These are phyloP conservation scores for Esox masquinongy DNA, from an alignment of 2,797 vertebrate species.

Conservation along the genomic window DNA sequence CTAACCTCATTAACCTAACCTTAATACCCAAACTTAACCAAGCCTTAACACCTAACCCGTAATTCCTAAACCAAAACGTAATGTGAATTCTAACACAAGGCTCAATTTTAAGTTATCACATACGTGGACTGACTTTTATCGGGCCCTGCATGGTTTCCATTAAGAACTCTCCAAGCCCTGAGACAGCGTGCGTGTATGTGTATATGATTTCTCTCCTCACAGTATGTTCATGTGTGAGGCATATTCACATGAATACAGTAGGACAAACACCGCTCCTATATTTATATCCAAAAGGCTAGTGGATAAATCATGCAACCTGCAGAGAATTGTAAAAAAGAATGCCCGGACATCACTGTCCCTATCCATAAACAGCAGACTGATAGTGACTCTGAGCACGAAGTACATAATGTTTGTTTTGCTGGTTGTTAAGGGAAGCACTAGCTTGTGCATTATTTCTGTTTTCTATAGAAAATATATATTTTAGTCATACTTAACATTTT, in stretches of 20 bases:
- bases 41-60: no score
- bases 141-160: constrained; percentile 53
- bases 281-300: constrained; percentile 48
- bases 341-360: constrained; percentile 14
- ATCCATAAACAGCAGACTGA: constrained; percentile 3
- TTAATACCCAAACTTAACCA: no score
- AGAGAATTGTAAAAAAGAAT: constrained; percentile 22
- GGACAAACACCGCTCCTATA: constrained; percentile 43
- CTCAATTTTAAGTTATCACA: no score
- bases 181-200: not conserved
- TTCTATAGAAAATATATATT: no score
- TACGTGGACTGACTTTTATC: no score
- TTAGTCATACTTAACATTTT: not conserved
- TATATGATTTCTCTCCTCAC: not conserved
- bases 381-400: constrained; percentile 12
- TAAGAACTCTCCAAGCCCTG: constrained; percentile 21
- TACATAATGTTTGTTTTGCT: not conserved
- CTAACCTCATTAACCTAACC: no score
- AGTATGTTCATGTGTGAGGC: not conserved
- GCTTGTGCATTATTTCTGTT: no score
- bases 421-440: constrained; percentile 10
- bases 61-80: no score
- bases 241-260: not conserved
- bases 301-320: constrained; percentile 33
- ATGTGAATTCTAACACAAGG: no score